phyloP scores from a whole-genome alignment of 2,888 invertebrate genomes.

The Hypomecis atomaria region DNA sequence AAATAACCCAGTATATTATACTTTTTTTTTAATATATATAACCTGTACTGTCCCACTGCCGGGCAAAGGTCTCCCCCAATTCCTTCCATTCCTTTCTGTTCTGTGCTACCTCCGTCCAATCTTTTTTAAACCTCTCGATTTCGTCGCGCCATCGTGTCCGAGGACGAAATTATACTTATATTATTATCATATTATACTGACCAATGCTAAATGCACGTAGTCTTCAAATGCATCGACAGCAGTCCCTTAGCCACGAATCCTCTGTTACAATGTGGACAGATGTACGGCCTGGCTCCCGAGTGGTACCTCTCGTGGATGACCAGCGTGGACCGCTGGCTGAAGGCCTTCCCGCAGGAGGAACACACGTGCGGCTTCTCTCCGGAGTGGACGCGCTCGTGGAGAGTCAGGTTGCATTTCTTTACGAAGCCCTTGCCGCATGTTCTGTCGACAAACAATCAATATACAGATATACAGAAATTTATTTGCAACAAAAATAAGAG shows the following conservation, averaged over 20 bases:
- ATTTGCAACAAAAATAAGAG: no score
- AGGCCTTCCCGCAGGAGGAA: slow-evolving; percentile 85
- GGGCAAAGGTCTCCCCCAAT: no score
- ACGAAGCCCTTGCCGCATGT: slow-evolving; percentile 84
- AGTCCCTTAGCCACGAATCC: slow-evolving; percentile 87
- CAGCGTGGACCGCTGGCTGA: slow-evolving; percentile 85
- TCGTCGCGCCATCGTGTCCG: no score
- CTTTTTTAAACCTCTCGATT: no score
- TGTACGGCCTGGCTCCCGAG: slow-evolving; percentile 85
- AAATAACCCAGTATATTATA: no score
- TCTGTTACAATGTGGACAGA: slow-evolving; percentile 84
- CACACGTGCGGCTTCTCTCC: slow-evolving; percentile 87
- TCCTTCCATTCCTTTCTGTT: no score
- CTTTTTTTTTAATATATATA: no score
- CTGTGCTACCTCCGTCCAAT: no score
- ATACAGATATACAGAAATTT: no score
- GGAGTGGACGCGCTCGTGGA: slow-evolving; percentile 86
- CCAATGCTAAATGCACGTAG: slow-evolving; percentile 71
- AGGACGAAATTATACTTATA: no score
- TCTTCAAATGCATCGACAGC: slow-evolving; percentile 86
- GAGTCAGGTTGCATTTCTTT: slow-evolving; percentile 84
- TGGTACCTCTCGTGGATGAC: slow-evolving; percentile 86
- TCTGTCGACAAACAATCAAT: slow-evolving; percentile 42
- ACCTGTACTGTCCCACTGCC: no score
- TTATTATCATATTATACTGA: no score